Evolutionary conservation across 1,140 invertebrate species (phyloP), one percentile per base, ranked within the genome.

Genomic region (Brachystomella parvula): DNA sequence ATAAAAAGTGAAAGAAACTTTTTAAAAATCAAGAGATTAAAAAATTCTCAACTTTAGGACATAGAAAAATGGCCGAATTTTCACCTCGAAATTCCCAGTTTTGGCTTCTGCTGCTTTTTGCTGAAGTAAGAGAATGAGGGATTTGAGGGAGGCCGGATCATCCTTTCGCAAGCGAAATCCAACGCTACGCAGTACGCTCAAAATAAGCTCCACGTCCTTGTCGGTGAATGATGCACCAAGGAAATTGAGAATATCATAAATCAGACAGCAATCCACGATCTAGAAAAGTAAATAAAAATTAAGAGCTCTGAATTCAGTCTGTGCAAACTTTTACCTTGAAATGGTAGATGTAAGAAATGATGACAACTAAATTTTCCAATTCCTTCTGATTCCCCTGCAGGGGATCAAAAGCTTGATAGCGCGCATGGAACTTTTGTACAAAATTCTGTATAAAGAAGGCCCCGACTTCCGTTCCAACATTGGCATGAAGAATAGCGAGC

Each of bases 141-240:
- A 80, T 79, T 94, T 96, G 30, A 98, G 80, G 0, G 84, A 82
- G 2, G 83, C 53, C 0, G 94, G 91, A 78, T 95, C 87, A 75
- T 95, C 92, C 76, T 94, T 96, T 65, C 94, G 80, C 61, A 98
- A 76, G 28, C 81, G 83, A 76, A 92, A 94, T 2, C 93, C 93
- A 19, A 90, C 84, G 28, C 83, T 86, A 76, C 85, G 86, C 30
- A 97, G 78, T 19, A 93, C 79, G 0, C 89, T 77, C 12, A 96
- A 77, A 73, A 96, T 87, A 44, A 95, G 83, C 74, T 96, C 92
- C 12, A 97, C 86, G 69, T 89, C 86, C 78, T 94, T 94, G 75
- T 92, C 89, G 2, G 79, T 79, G 72, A 90, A 87, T 29, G 80
- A 83, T 3, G 81, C 76, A 0, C 81, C 72, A 1, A 92, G 75